Conservation (phyloP, 1,140 invertebrate genomes). For the Brachionus rubens region DNA sequence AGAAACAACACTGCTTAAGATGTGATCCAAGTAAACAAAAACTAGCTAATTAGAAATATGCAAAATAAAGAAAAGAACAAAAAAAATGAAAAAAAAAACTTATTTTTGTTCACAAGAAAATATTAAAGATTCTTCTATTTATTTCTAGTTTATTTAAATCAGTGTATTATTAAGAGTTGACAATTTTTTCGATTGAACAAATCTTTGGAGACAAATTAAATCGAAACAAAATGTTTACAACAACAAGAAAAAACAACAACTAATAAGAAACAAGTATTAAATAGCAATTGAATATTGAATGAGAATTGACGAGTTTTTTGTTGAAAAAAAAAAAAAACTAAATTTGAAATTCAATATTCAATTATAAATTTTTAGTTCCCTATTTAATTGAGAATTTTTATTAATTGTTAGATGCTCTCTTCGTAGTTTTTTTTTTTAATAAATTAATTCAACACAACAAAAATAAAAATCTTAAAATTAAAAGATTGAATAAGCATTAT, state of each 20-base stretch:
- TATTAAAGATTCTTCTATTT: no score
- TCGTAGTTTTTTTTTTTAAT: neutral
- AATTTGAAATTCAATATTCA: conserved; percentile 46
- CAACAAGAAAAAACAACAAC: neutral
- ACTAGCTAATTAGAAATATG: no score
- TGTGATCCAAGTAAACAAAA: no score
- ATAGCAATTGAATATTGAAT: conserved; percentile 36
- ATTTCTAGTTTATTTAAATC: neutral
- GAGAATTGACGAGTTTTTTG: conserved; percentile 17
- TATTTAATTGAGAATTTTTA: no score
- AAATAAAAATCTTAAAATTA: conserved; percentile 31
- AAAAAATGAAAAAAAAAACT: no score
- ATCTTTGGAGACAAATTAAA: conserved; percentile 33
- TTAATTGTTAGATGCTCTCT: neutral
- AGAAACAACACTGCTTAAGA: no score
- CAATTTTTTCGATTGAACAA: neutral
- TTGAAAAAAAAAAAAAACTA: no score
- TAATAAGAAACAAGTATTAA: conserved; percentile 25
- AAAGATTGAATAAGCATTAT: conserved; percentile 44
- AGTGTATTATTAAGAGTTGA: neutral
- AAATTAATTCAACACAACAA: conserved; percentile 32
- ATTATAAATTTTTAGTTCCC: conserved; percentile 13
- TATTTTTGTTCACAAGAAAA: no score
- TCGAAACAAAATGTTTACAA: conserved; percentile 32
- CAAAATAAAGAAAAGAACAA: no score